Evolutionary conservation across 2,113 vertebrate species (phyloP).

Genomic region (Rhinoptilus africanus): DNA sequence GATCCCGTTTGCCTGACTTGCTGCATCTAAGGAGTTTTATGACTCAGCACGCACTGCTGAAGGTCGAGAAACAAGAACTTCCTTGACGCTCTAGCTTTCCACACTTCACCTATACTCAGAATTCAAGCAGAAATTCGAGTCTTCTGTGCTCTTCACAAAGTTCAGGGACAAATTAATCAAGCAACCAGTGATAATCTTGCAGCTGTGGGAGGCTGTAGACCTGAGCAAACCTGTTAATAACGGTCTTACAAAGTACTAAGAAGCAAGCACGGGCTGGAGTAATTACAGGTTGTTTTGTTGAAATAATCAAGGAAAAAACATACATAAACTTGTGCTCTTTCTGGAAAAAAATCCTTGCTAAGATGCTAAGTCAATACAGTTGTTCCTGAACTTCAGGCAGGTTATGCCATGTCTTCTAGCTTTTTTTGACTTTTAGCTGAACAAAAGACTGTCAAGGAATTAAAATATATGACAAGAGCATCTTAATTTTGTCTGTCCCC

Average conservation of each 20-base stretch:
- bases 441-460: not conserved
- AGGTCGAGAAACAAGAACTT: not conserved
- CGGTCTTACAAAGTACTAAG: not conserved
- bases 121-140: not conserved
- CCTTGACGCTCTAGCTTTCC: not conserved
- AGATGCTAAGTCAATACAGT: not conserved
- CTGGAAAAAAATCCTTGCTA: not conserved
- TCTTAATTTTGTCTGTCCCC: not conserved
- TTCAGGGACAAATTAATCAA: not conserved
- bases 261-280: not conserved
- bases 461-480: not conserved
- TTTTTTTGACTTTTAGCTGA: not conserved
- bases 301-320: not conserved
- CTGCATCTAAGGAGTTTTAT: not conserved
- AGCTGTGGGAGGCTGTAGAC: not conserved
- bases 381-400: not conserved
- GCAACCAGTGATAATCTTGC: not conserved
- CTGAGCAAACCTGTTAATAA: not conserved
- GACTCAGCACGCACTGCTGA: not conserved
- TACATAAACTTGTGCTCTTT: not conserved
- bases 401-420: not conserved
- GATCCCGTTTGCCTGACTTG: not conserved
- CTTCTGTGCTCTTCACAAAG: not conserved
- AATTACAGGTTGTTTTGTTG: not conserved
- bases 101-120: not conserved